Evolutionary conservation across 2,113 vertebrate species (phyloP).

Genomic region (Sylvia atricapilla): DNA sequence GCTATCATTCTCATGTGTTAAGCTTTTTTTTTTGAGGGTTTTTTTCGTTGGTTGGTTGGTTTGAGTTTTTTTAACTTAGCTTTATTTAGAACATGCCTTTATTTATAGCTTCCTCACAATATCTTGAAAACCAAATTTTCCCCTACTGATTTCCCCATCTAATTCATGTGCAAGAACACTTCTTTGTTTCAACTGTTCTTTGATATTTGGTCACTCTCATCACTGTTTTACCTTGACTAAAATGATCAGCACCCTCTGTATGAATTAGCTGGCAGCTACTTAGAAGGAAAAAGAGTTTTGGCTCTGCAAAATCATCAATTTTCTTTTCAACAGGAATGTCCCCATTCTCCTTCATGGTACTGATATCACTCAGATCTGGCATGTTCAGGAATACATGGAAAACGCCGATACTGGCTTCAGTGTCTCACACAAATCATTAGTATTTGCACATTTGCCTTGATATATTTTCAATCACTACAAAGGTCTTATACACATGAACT

Average conservation of each 20-base stretch:
- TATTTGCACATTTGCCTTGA: not conserved
- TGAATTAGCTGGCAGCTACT: not conserved
- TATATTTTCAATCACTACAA: not conserved
- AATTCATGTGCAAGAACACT: not conserved
- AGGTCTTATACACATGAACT: not conserved
- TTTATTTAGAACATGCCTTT: not conserved
- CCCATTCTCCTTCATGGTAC: not conserved
- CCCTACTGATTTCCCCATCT: not conserved
- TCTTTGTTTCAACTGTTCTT: not conserved
- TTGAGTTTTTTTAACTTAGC: not conserved
- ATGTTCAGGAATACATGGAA: not conserved
- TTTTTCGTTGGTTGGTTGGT: not conserved
- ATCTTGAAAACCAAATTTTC: not conserved
- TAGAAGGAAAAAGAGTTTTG: not conserved
- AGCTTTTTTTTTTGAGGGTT: too few relatives aligned
- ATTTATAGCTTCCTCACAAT: not conserved
- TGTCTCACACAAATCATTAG: not conserved
- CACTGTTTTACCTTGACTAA: not conserved
- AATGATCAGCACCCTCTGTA: not conserved
- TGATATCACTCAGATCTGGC: not conserved
- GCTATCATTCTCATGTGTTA: not conserved
- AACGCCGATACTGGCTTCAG: not conserved
- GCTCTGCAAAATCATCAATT: not conserved
- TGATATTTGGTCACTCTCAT: not conserved
- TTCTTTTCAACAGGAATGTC: not conserved